These are phyloP conservation scores for Patella vulgata DNA, from an alignment of 1,140 invertebrate genomes.

Conservation along the genomic window DNA sequence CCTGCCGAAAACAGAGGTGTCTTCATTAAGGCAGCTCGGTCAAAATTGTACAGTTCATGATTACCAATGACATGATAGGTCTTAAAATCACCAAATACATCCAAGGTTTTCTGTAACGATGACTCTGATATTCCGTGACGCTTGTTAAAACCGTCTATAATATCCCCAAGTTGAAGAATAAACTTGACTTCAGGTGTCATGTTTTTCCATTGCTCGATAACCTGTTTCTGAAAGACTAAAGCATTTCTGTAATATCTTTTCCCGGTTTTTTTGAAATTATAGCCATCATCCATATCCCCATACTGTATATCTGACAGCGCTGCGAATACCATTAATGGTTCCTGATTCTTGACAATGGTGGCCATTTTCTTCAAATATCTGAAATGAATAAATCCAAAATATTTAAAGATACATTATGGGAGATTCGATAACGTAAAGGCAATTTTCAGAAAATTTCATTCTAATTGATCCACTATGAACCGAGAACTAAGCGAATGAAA, in stretches of 20 bases:
- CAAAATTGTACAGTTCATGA: slow-evolving; percentile 67
- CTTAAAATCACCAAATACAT: slow-evolving; percentile 26
- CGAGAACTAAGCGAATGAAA: too few species aligned
- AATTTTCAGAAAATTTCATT: too few species aligned
- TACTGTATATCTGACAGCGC: slow-evolving; percentile 66
- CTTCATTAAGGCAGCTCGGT: slow-evolving; percentile 38
- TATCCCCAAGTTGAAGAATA: slow-evolving; percentile 65
- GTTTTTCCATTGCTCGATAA: slow-evolving; percentile 57
- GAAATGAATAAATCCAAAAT: too few species aligned
- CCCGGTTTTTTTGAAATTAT: slow-evolving; percentile 52
- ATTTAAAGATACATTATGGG: too few species aligned
- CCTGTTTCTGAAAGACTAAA: slow-evolving; percentile 51
- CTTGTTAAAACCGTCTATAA: slow-evolving; percentile 63
- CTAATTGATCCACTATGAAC: too few species aligned
- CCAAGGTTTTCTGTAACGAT: slow-evolving; percentile 31
- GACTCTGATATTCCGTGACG: slow-evolving; percentile 15
- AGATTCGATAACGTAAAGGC: too few species aligned
- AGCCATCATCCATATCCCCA: slow-evolving; percentile 61
- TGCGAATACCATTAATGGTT: slow-evolving; percentile 54
- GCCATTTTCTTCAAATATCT: slow-evolving; percentile 7
- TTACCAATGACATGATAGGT: slow-evolving; percentile 64
- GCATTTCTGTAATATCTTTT: slow-evolving; percentile 59
- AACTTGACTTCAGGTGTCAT: slow-evolving; percentile 41
- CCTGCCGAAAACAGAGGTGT: slow-evolving; percentile 30
- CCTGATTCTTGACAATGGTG: neutral